Evolutionary conservation across 53 echinoderm and acorn worm genomes (phyloP), one percentile per base, ranked within the genome.

Genomic region (Holothuria leucospilota): DNA sequence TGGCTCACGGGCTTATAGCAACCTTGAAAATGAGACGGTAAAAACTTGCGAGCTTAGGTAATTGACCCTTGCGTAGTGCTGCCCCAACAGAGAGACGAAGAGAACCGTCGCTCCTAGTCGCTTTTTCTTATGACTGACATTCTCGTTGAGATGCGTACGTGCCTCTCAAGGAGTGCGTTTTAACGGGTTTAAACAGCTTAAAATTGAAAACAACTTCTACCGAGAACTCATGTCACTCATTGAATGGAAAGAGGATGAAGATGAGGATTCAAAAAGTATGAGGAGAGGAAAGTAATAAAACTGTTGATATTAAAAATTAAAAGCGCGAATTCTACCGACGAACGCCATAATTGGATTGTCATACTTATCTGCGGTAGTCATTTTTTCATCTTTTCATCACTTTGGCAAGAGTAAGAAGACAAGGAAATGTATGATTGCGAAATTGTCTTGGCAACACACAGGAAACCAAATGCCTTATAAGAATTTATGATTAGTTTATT

Each of bases 1-100:
- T 74, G 74, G 74, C 74, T 74, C 74, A 74, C 74, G 74, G 74
- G 74, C 74, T 74, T 74, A 74, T 46, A 26, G 27, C 74, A 74
- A 74, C 74, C 52, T 74, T 74, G 74, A 74, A 74, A 74, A 74
- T 26, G 74, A 74, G 74, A 74, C 74, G 74, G 23, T 74, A 25
- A 51, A 39, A 74, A 51, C 74, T 49, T 5, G 49, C 74, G 74
- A 46, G 74, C 24, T 46, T 51, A 74, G 74, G 74, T 74, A 74
- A 74, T 74, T 74, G 74, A 74, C 74, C 74, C 74, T 51, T 74
- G 21, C 51, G 74, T 38, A 51, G 26, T 52, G 49, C 13, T 51
- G 51, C 40, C 74, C 74, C 74, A 74, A 12, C 74, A 74, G 74
- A 74, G 49, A 30, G 67, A n/a, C 27, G 20, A 30, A 67, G 28